Conservation (phyloP, 2,797 vertebrate species). For the Clarias pachynema region DNA sequence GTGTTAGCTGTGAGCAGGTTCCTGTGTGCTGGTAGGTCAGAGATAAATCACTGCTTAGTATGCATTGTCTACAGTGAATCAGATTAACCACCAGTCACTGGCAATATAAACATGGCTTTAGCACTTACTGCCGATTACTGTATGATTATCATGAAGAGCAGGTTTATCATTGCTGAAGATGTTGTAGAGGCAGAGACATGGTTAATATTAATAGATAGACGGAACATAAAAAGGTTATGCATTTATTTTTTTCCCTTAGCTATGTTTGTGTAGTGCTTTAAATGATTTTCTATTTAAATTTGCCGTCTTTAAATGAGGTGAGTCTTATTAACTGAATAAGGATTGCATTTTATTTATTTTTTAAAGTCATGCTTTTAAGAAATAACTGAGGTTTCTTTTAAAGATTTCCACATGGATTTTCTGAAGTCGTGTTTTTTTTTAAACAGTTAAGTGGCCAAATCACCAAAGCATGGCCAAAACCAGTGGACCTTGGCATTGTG, state of each 20-base stretch:
- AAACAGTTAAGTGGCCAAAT: conserved; percentile 58
- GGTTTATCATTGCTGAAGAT: conserved; percentile 46
- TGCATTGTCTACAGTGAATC: conserved; percentile 73
- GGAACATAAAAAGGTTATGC: neutral
- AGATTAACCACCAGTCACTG: conserved; percentile 69
- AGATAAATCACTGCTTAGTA: conserved; percentile 60
- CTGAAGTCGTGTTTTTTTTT: conserved; percentile 64
- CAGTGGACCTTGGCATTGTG: conserved; percentile 60
- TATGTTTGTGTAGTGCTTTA: conserved; percentile 5
- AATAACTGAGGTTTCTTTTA: conserved; percentile 17
- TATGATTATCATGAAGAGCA: conserved; percentile 52
- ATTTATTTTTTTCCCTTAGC: neutral
- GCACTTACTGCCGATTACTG: conserved; percentile 37
- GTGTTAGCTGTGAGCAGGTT: conserved; percentile 57
- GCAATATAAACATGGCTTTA: conserved; percentile 50
- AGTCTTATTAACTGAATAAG: neutral
- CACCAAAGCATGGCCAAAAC: conserved; percentile 63
- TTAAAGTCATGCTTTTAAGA: conserved; percentile 18
- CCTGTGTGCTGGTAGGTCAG: conserved; percentile 54
- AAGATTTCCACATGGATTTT: conserved; percentile 4
- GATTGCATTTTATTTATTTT: neutral
- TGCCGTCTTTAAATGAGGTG: neutral
- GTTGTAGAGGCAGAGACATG: conserved; percentile 31
- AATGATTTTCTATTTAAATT: neutral
- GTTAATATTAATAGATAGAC: conserved; percentile 23